Conservation (phyloP, 2,888 invertebrate species). For the Oscheius myriophilus region DNA sequence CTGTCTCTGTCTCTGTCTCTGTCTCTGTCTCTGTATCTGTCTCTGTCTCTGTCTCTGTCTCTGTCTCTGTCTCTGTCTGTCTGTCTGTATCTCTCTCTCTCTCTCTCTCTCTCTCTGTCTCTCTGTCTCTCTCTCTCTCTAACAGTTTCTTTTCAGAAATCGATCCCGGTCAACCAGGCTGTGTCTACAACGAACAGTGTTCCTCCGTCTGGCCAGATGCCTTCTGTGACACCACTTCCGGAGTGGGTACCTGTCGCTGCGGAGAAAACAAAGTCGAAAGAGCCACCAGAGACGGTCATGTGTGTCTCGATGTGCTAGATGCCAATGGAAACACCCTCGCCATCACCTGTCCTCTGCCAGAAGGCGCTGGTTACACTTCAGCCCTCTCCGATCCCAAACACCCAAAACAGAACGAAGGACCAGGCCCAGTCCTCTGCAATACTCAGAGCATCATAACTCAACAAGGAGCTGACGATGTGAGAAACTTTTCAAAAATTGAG, state of each 20-base stretch:
- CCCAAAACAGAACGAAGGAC: slow-evolving; percentile 55
- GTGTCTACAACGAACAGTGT: slow-evolving; percentile 61
- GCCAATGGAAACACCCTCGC: slow-evolving; percentile 61
- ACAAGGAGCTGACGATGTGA: slow-evolving; percentile 48
- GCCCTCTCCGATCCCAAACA: slow-evolving; percentile 60
- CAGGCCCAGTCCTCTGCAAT: slow-evolving; percentile 60
- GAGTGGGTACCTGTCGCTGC: slow-evolving; percentile 61
- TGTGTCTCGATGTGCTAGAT: slow-evolving; percentile 59
- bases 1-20: not conserved
- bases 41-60: not conserved
- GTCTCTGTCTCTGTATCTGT: not conserved
- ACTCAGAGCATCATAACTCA: slow-evolving; percentile 50
- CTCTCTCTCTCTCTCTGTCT: not conserved
- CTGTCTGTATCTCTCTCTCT: too few relatives aligned
- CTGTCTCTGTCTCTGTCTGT: not conserved
- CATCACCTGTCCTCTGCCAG: slow-evolving; percentile 62
- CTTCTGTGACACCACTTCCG: slow-evolving; percentile 58
- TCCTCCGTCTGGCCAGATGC: slow-evolving; percentile 64
- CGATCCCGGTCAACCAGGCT: slow-evolving; percentile 63
- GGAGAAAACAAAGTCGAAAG: slow-evolving; percentile 61
- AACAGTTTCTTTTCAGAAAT: slow-evolving; percentile 43
- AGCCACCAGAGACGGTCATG: slow-evolving; percentile 60
- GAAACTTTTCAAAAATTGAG: slow-evolving; percentile 8
- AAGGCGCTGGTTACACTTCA: slow-evolving; percentile 57
- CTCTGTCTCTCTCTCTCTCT: too few relatives aligned